These are phyloP conservation scores for Psix sp. DNA, from an alignment of 1,140 invertebrate genomes.

Conservation along the genomic window DNA sequence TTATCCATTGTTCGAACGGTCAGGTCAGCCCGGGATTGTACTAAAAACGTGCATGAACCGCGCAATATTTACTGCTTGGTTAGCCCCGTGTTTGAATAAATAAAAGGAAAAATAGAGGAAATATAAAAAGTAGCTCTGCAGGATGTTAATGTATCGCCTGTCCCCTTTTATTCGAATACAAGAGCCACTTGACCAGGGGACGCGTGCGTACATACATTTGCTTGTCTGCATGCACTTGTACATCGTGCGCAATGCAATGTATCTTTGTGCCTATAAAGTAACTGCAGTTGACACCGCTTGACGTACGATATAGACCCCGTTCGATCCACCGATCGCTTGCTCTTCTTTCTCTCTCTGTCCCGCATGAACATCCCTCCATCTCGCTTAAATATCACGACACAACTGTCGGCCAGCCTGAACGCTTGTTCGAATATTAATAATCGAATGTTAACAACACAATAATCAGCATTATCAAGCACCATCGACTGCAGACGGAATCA, in stretches of 20 bases:
- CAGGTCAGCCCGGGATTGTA: too few relatives aligned
- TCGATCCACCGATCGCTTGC: conserved; percentile 35
- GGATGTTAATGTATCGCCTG: conserved; percentile 59
- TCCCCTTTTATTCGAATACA: conserved; percentile 57
- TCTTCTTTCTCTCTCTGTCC: conserved; percentile 25
- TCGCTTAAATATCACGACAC: background rate
- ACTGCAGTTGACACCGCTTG: conserved; percentile 60
- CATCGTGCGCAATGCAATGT: conserved; percentile 56
- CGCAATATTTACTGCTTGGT: conserved; percentile 26
- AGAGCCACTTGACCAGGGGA: conserved; percentile 59
- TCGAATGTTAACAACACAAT: conserved; percentile 50
- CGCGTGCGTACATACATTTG: conserved; percentile 60
- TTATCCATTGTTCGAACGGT: too few relatives aligned
- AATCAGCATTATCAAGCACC: conserved; percentile 40
- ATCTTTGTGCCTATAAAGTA: conserved; percentile 62
- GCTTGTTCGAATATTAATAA: conserved; percentile 47
- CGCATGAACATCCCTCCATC: background rate
- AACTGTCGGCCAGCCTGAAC: conserved; percentile 9
- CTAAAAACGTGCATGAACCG: conserved; percentile 6
- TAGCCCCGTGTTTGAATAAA: conserved; percentile 4
- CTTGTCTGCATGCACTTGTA: conserved; percentile 60
- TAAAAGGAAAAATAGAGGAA: background rate
- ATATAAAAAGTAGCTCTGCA: conserved; percentile 16
- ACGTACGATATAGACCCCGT: conserved; percentile 49
- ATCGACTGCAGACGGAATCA: conserved; percentile 39